Evolutionary conservation across 2,113 vertebrate genomes (phyloP).

Genomic region (human (Homo sapiens)): DNA sequence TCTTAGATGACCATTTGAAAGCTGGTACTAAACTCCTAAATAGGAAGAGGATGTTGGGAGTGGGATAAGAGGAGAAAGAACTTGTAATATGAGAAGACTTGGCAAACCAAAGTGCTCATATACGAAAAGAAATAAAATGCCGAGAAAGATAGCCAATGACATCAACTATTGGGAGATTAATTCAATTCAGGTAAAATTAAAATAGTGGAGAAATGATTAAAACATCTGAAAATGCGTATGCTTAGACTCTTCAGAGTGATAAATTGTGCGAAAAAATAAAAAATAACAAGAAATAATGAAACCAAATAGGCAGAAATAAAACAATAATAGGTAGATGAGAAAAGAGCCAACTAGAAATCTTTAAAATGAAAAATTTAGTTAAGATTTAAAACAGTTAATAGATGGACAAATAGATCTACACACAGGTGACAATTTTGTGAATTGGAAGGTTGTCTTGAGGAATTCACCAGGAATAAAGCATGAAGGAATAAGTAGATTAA

Average conservation of each 20-base stretch:
- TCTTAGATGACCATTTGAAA: neutral
- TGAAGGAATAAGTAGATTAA: neutral
- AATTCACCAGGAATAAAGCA: neutral
- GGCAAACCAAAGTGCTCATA: neutral
- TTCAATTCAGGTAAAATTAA: neutral
- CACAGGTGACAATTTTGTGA: neutral
- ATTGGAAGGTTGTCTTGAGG: neutral
- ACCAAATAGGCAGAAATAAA: neutral
- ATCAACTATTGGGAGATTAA: neutral
- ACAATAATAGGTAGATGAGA: neutral
- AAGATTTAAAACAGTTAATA: neutral
- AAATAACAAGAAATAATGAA: conserved; percentile 4
- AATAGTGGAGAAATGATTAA: neutral
- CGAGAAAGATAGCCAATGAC: neutral
- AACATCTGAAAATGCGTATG: neutral
- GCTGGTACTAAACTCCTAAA: neutral
- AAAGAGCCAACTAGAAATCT: neutral
- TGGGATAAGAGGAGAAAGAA: neutral
- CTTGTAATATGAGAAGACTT: neutral
- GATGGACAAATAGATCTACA: neutral
- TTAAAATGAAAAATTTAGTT: neutral
- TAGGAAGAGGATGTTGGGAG: neutral
- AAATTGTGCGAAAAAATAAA: neutral
- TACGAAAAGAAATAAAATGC: neutral
- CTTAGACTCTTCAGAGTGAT: neutral